Conservation (phyloP, 2,113 vertebrate species). For the Heliornis fulica region DNA sequence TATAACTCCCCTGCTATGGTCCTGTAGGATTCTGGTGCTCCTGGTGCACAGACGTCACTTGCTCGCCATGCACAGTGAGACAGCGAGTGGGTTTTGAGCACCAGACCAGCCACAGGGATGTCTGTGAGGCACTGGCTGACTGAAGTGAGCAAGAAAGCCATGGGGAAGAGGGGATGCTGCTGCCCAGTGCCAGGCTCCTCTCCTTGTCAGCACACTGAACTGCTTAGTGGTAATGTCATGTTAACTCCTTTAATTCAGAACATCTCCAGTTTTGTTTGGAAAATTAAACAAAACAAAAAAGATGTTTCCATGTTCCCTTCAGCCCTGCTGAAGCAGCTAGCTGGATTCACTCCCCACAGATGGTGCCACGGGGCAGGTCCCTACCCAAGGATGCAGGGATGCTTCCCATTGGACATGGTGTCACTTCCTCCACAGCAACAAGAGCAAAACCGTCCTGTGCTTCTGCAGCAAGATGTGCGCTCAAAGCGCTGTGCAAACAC, state of each 20-base stretch:
- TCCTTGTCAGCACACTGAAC: not conserved
- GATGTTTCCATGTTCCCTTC: not conserved
- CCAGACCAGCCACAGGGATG: not conserved
- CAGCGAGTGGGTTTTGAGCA: not conserved
- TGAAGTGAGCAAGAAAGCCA: not conserved
- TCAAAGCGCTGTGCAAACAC: not conserved
- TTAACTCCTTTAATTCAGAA: conserved; percentile 12
- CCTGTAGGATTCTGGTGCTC: not conserved
- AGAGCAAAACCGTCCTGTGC: accelerated
- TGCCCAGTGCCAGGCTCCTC: not conserved
- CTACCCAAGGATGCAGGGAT: not conserved
- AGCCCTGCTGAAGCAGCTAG: not conserved
- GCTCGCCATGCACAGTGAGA: not conserved
- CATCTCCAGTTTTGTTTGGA: not conserved
- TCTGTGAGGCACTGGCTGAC: not conserved
- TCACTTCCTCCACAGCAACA: not conserved
- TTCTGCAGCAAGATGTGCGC: not conserved
- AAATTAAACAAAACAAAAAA: not conserved
- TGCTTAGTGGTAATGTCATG: conserved; percentile 19
- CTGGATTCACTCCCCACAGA: not conserved
- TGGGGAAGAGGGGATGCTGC: not conserved
- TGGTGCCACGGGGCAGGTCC: not conserved
- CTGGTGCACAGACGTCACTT: not conserved
- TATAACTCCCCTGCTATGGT: accelerated
- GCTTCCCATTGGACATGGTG: not conserved